Base-by-base conservation (phyloP, 2,888 invertebrate genomes). In the Allolobophora icterica region DNA sequence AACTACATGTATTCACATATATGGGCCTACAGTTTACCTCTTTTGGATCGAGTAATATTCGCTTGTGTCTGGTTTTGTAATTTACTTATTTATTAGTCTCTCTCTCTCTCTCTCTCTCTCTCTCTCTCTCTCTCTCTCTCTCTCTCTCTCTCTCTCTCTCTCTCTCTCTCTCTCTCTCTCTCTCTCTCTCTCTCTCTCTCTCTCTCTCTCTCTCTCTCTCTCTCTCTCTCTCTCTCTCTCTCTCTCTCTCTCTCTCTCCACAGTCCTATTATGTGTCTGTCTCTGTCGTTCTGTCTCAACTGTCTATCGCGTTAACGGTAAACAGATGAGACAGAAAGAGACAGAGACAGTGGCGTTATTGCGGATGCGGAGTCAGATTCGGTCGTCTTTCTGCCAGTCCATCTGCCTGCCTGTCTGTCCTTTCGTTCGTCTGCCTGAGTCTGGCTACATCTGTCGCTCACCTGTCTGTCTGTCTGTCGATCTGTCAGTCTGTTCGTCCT, bases 81-180 rank as follows among this genome's bases (percentile, higher is more conserved):
- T 38, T 42, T 42, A 13, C 17, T 42, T 17, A 1, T 42, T 38
- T 38, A 38, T 38, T 17, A 42, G 17, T 90, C 89, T 42, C 38
- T 90, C 4, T 90, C 89, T 90, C 89, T 90, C 35, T 71, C 71
- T 90, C 34, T 90, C 87, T 90, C 5, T 89, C 33, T 89, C 8
- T 90, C 40, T 89, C n/a, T 90, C 90, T 90, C 2, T 89, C 90
- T 90, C 1, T 90, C 89, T 89, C 2, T 90, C 90, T 90, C 4
- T 89, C 90, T 90, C 89, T 90, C 90, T 87, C 90, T 90, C 89
- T 90, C 90, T 87, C 89, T 90, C 90, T 90, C 15, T 87, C 90
- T 90, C 89, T 90, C 89, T 87, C 90, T 90, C 84, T 90, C 90
- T 87, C 90, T 15, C n/a, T n/a, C n/a, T n/a, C n/a, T n/a, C n/a